A percentile compares a stretch with the other conserved stretches of the same genome.
phyloP scores from a whole-genome alignment of 2,888 invertebrate species.

The Lithophane leautieri region DNA sequence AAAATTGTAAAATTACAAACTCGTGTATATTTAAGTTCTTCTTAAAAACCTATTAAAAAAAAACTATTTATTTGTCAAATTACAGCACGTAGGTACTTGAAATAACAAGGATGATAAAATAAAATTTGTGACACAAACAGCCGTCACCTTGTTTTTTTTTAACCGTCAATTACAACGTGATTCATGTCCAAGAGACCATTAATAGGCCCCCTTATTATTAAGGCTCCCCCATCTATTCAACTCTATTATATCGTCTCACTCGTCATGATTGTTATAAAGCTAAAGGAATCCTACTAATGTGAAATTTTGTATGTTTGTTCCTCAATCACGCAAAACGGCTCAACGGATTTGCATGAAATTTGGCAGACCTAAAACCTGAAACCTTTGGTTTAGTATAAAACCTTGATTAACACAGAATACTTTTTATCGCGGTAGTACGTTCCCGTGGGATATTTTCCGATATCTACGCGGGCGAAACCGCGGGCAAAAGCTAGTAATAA shows the following conservation, averaged over 20 bases:
- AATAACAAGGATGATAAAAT: slow-evolving; percentile 18
- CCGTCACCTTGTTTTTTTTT: slow-evolving; percentile 28
- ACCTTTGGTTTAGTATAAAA: too few relatives aligned
- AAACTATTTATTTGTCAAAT: background rate
- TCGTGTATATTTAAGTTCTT: background rate
- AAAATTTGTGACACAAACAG: slow-evolving; percentile 23
- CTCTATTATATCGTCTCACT: slow-evolving; percentile 31
- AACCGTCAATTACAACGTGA: slow-evolving; percentile 39
- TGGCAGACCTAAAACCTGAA: too few relatives aligned
- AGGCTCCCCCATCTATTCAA: slow-evolving; percentile 20
- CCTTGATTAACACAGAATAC: too few relatives aligned
- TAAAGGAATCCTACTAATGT: background rate
- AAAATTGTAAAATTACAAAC: background rate
- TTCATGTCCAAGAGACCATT: slow-evolving; percentile 31
- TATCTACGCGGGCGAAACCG: too few relatives aligned
- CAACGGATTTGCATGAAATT: too few relatives aligned
- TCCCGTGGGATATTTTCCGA: too few relatives aligned
- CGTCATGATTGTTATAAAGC: background rate
- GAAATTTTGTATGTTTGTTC: too few relatives aligned
- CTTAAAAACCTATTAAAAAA: background rate
- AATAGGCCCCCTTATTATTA: slow-evolving; percentile 35
- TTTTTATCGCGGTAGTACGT: too few relatives aligned
- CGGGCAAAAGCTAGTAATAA: background rate
- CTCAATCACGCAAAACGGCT: too few relatives aligned
- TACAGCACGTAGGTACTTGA: background rate